Evolutionary conservation across 2,888 invertebrate species (phyloP), one percentile per base, ranked within the genome.

Genomic region (Heteromyza rotundicornis): DNA sequence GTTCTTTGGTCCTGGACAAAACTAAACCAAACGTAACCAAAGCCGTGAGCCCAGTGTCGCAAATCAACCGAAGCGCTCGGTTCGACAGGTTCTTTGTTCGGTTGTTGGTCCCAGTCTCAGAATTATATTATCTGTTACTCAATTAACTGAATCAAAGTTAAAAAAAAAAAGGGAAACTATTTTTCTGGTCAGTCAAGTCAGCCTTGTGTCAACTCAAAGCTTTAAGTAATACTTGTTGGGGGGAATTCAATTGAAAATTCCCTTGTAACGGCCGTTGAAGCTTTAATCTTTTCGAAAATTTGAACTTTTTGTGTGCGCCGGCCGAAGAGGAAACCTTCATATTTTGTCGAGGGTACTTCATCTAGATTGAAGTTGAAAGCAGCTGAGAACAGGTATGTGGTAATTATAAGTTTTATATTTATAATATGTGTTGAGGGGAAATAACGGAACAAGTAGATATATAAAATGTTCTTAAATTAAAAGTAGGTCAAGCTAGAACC

Each of bases 41-140:
- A 60, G 70, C 71, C 72, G 71, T 75, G 75, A 74, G 75, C 76
- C 71, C 73, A 76, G 74, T 75, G 75, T 71, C 72, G 72, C 76
- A 74, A 75, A 75, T 74, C 76, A 71, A 72, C 75, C 76, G 70
- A 70, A 65, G 75, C 69, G 75, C 72, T 73, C 73, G 76, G 75
- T 75, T 75, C 71, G 75, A 76, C 72, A 75, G 74, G 76, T 76
- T 76, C 75, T 59, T 16, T 71, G 73, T 74, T 75, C 73, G 74
- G 76, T 57, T 24, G 27, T 27, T 10, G 27, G n/a, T n/a, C n/a
- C n/a, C n/a, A n/a, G n/a, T n/a, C n/a, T n/a, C n/a, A n/a, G n/a
- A n/a, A n/a, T n/a, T n/a, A n/a, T n/a, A n/a, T n/a, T n/a, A n/a
- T n/a, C n/a, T n/a, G n/a, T n/a, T n/a, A n/a, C n/a, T 32, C 24